phyloP scores from a whole-genome alignment of 2,113 vertebrate species.

The Centropus bengalensis region DNA sequence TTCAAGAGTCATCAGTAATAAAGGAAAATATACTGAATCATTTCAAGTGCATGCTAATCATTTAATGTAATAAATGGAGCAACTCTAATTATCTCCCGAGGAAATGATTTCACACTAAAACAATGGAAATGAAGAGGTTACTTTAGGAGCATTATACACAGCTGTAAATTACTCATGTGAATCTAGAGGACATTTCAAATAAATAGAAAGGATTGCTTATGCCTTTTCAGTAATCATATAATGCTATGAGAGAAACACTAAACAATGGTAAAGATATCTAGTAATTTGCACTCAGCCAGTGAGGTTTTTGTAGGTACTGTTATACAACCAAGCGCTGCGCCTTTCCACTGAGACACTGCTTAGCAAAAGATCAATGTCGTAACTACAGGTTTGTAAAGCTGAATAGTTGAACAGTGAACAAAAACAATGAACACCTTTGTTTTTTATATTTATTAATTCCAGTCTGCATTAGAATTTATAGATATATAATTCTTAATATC shows the following conservation, averaged over 20 bases:
- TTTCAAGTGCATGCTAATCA: constrained; percentile 87
- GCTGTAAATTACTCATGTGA: constrained; percentile 78
- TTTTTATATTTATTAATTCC: background rate
- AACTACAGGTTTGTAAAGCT: constrained; percentile 25
- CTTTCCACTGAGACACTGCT: constrained; percentile 28
- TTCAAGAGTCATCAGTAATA: constrained; percentile 87
- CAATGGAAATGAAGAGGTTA: constrained; percentile 84
- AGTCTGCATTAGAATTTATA: background rate
- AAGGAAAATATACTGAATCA: constrained; percentile 85
- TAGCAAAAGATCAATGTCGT: constrained; percentile 34
- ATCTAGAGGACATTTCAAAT: constrained; percentile 68
- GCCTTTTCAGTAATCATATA: constrained; percentile 48
- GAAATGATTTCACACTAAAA: constrained; percentile 89
- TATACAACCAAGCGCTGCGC: constrained; percentile 28
- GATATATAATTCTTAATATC: background rate
- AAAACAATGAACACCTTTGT: constrained; percentile 13
- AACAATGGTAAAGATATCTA: constrained; percentile 53
- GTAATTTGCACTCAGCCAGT: constrained; percentile 1
- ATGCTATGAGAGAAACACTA: constrained; percentile 26
- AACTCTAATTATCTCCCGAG: constrained; percentile 88
- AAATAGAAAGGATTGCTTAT: constrained; percentile 48
- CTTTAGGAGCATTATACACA: constrained; percentile 77
- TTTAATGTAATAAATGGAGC: constrained; percentile 89
- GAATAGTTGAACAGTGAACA: background rate
- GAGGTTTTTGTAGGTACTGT: constrained; percentile 21